A percentile compares a stretch with the other conserved stretches of the same genome.
Evolutionary conservation across 2,888 invertebrate genomes (phyloP).

Genomic region (Drosophila melanocephala): DNA sequence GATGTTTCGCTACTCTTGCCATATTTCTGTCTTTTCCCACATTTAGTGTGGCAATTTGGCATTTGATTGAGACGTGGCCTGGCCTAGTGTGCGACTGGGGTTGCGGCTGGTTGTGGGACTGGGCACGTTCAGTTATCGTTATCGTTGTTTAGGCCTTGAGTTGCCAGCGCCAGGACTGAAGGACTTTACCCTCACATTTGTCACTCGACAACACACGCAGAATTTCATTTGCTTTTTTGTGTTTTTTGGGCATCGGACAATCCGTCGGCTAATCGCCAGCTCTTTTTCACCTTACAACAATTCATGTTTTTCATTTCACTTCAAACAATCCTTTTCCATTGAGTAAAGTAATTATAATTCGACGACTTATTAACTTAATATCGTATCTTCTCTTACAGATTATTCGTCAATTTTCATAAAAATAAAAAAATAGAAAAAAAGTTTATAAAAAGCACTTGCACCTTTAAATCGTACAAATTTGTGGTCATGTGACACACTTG

Average conservation of each 20-base stretch:
- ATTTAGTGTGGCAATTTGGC: conserved; percentile 58
- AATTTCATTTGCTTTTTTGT: conserved; percentile 4
- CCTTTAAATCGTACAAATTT: neutral
- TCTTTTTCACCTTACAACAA: neutral
- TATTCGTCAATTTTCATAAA: neutral
- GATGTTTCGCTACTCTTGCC: conserved; percentile 22
- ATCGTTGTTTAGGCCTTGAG: conserved; percentile 39
- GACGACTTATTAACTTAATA: neutral
- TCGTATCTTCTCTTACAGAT: neutral
- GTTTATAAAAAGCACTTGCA: neutral
- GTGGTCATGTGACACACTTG: neutral
- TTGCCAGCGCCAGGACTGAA: conserved; percentile 27
- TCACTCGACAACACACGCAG: conserved; percentile 46
- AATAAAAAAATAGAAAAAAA: neutral
- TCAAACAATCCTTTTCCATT: neutral
- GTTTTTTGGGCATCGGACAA: conserved; percentile 5
- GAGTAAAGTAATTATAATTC: neutral
- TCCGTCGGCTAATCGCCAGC: conserved; percentile 14
- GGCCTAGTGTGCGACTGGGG: neutral
- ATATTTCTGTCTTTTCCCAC: conserved; percentile 37
- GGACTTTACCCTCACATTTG: conserved; percentile 42
- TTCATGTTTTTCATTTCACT: neutral
- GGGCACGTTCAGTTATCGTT: conserved; percentile 48
- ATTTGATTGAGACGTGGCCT: conserved; percentile 46
- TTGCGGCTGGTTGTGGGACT: neutral